A percentile compares a stretch with the other conserved stretches of the same genome.
Conservation (phyloP, 2,888 invertebrate species). For the Machimus rusticus region DNA sequence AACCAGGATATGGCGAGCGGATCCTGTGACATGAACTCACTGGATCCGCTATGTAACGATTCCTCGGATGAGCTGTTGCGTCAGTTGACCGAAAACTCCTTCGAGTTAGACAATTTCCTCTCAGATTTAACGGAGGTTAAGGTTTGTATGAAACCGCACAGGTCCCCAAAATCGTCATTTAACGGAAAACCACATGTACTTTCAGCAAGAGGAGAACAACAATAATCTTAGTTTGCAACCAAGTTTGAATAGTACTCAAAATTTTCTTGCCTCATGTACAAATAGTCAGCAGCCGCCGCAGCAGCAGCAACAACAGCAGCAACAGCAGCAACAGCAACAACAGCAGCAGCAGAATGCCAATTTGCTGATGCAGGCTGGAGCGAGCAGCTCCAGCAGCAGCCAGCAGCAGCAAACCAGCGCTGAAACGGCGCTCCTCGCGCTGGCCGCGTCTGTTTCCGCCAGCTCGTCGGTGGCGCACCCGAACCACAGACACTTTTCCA, state of each 20-base stretch:
- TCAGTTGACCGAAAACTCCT: constrained; percentile 82
- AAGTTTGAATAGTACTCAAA: constrained; percentile 60
- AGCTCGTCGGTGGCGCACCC: constrained; percentile 49
- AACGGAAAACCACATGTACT: neutral
- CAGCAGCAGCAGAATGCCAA: constrained; percentile 45
- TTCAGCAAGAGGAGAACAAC: constrained; percentile 62
- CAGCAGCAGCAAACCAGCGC: constrained; percentile 48
- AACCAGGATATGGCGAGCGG: constrained; percentile 52
- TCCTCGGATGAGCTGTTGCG: constrained; percentile 80
- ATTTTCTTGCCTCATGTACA: constrained; percentile 51
- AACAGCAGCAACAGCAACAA: constrained; percentile 17
- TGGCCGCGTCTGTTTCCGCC: constrained; percentile 51
- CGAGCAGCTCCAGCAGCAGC: constrained; percentile 46
- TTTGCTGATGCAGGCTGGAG: neutral
- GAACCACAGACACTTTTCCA: constrained; percentile 56
- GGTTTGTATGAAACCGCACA: constrained; percentile 55
- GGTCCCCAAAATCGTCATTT: neutral
- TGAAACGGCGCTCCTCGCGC: constrained; percentile 51
- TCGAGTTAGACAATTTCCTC: constrained; percentile 85
- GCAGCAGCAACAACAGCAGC: constrained; percentile 49
- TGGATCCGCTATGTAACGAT: constrained; percentile 66
- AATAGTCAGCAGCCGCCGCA: constrained; percentile 45
- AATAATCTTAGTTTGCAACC: constrained; percentile 57
- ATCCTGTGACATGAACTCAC: constrained; percentile 56
- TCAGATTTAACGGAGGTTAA: constrained; percentile 80